Base-by-base conservation (phyloP, 1,140 invertebrate species). In the Octopus sinensis region DNA sequence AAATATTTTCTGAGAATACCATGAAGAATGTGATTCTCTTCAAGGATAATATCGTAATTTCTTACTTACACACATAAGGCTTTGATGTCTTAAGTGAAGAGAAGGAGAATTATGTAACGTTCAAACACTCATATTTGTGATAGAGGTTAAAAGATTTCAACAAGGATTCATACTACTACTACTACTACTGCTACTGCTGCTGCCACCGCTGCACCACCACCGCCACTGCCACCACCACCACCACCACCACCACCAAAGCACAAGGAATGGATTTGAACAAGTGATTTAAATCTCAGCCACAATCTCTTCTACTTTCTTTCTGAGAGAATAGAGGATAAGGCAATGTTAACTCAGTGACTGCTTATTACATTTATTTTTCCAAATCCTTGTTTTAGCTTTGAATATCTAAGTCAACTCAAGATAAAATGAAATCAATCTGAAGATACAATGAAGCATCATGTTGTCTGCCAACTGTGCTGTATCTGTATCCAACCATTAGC, bases 281-380 rank as follows among this genome's bases (percentile, higher is more conserved):
- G 53, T n/a, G 13, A 12, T 79, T 79, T 76, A 73, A 43, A 53
- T 30, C 76, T 80, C 54, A 12, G 51, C 54, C 54, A 17, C 75
- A n/a, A 71, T 76, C 77, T 77, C 80, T 30, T 53, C 73, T 54
- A 78, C 82, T 4, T 76, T 68, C 53, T 80, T 77, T 80, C 76
- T 79, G 76, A 23, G 75, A 73, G 52, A 78, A 80, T 12, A 68
- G n/a, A 68, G 23, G 51, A 54, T 77, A 17, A 76, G 30, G 53
- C 17, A 4, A 4, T 13, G n/a, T 13, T 68, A 12, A 68, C 62
- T 68, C 12, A n/a, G n/a, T 68, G 12, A 68, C 62, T 68, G n/a
- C 12, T 68, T n/a, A 68, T n/a, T 68, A n/a, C 12, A 68, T 68
- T 13, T 13, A 43, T 43, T 43, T 43, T 43, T 43, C 30, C 3